Evolutionary conservation across 2,888 invertebrate species (phyloP), one percentile per base, ranked within the genome.

Genomic region (Acrobasis consociella): DNA sequence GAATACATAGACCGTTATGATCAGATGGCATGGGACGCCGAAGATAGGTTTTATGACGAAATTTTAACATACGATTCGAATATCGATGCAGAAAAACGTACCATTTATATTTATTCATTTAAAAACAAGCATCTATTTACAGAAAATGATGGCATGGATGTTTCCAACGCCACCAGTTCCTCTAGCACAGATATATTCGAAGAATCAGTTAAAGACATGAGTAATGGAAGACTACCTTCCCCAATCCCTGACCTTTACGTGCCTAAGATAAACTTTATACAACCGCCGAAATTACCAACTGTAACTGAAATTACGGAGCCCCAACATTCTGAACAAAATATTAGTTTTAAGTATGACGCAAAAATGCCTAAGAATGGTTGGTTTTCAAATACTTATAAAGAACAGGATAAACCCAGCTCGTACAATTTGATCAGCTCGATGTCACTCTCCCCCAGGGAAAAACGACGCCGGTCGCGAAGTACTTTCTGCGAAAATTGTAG

Each of bases 41-140:
- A 75, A 11, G 72, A 71, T 60, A 66, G 69, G 11, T 72, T 71
- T 52, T 71, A 78, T 3, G 70, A 76, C 37, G 72, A 82, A 65
- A 69, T 74, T 13, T 64, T 76, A 22, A 72, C 70, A 0, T 80
- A 74, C 64, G 75, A 81, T 17, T 58, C 74, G 10, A 74, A 76
- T 52, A 49, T 66, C 15, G 74, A 80, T 9, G 58, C 67, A 9
- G 80, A 82, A 55, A 81, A 84, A 65, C 80, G 75, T 9, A 87
- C 83, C 2, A 75, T 89, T 65, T 87, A 84, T 81, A 87, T 89
- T 55, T 89, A 89, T 71, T 89, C 89, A 2, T 86, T 80, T 64
- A 85, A 85, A 75, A 89, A 90, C 66, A 81, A 78, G 62, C 78
- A 72, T n/a, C 67, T 77, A 5, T 65, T 86, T 22, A 64, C 75